phyloP scores from a whole-genome alignment of 2,888 invertebrate genomes.

The Perizoma flavofasciatum region DNA sequence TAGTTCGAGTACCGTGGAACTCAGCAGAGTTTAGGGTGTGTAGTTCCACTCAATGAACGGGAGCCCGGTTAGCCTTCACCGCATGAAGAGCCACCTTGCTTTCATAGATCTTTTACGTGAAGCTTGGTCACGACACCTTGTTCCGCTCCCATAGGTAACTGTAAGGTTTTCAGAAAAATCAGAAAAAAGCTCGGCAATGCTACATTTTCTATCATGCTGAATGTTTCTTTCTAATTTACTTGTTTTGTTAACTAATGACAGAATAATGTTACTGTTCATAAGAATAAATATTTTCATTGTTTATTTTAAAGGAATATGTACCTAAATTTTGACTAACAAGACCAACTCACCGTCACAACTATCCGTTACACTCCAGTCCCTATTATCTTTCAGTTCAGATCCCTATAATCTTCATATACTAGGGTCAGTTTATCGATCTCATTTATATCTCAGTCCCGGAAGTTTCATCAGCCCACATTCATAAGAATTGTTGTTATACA shows the following conservation, averaged over 20 bases:
- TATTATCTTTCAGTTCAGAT: constrained; percentile 31
- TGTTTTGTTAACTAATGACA: background rate
- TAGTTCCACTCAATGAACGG: constrained; percentile 56
- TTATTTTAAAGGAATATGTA: constrained; percentile 1
- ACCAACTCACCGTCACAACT: constrained; percentile 37
- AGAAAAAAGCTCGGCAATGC: constrained; percentile 40
- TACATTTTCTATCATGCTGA: constrained; percentile 9
- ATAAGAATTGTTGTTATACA: constrained; percentile 19
- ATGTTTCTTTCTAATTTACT: background rate
- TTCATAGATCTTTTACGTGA: constrained; percentile 50
- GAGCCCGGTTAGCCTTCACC: constrained; percentile 61
- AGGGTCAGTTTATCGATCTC: constrained; percentile 27
- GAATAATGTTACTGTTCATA: background rate
- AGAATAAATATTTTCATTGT: constrained; percentile 10
- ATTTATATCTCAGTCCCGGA: constrained; percentile 41
- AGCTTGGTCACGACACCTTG: constrained; percentile 46
- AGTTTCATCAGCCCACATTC: constrained; percentile 51
- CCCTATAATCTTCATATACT: constrained; percentile 29
- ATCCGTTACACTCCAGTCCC: constrained; percentile 32
- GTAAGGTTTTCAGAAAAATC: constrained; percentile 67
- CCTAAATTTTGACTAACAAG: constrained; percentile 14
- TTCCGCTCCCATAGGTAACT: constrained; percentile 61
- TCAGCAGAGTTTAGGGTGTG: constrained; percentile 59
- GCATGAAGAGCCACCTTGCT: constrained; percentile 55
- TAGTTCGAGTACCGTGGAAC: constrained; percentile 47